Percentiles rank a stretch among this genome's conserved stretches.
phyloP scores from a whole-genome alignment of 1,140 invertebrate genomes.

The Schlechtendalia chinensis region DNA sequence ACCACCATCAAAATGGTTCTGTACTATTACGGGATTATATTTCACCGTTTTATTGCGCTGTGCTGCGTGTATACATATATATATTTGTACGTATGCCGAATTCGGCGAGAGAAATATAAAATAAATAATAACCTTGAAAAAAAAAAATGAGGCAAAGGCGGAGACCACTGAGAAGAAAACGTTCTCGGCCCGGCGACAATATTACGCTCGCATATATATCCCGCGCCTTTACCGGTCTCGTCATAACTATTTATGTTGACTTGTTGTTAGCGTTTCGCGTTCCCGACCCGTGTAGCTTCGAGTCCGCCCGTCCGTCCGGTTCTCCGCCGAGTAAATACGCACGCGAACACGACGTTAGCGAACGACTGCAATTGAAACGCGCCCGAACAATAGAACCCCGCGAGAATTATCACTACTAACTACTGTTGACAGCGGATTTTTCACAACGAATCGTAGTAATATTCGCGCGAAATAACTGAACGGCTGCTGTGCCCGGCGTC shows the following conservation, averaged over 20 bases:
- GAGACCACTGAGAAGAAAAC: not conserved
- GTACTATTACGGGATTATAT: not conserved
- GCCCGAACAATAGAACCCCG: slow-evolving; percentile 6
- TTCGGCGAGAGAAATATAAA: not conserved
- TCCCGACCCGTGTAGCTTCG: too few species aligned
- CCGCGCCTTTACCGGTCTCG: too few species aligned
- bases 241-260: not conserved
- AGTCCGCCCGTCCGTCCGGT: too few species aligned
- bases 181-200: not conserved
- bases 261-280: slow-evolving; percentile 1
- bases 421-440: too few species aligned
- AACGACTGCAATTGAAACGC: not conserved
- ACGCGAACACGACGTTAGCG: not conserved
- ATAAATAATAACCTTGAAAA: not conserved
- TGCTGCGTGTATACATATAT: too few species aligned
- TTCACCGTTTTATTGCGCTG: not conserved
- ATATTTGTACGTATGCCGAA: not conserved
- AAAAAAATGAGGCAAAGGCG: not conserved
- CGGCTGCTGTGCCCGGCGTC: too few species aligned
- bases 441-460: too few species aligned
- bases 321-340: not conserved
- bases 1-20: not conserved
- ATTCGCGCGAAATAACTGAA: too few species aligned
- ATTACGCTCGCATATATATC: too few species aligned
- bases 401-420: too few species aligned